Evolutionary conservation across 2,113 vertebrate species (phyloP), one percentile per base, ranked within the genome.

Genomic region (Morone chrysops): DNA sequence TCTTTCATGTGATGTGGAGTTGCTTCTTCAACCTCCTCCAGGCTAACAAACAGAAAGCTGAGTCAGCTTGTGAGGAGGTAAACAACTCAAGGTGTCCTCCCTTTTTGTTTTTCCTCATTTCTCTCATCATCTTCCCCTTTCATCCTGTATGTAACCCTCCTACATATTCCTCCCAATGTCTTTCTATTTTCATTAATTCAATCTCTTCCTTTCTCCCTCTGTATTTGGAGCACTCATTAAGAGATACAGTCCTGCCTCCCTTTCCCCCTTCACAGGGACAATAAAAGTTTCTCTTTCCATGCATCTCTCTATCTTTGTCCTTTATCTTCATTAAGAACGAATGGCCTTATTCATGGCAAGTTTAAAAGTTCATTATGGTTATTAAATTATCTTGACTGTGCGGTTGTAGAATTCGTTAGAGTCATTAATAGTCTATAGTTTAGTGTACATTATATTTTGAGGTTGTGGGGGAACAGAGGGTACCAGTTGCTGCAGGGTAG

Each of bases 41-140:
- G 70, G 66, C 51, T 25, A 43, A 66, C 12, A 59, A 57, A 47
- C 36, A 75, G 25, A 70, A 71, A 54, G 81, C 73, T 41, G 56
- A 74, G 69, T 70, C 57, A 61, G 57, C 45, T 43, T 45, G 38
- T 57, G 22, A 63, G 45, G 17, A 65, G n/a, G 61, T 31, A 68
- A 72, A 76, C 47, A 53, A 17, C 60, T 51, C 54, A 53, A 59
- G 22, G 48, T 77, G 12, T 22, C 65, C 41, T 60, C 25, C 73
- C 45, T 75, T 40, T 43, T 4, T 54, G 22, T 69, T 63, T 57
- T 65, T 45, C 22, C 20, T 77, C 36, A n/a, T 54, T 31, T 47
- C 71, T 54, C 25, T 25, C 25, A 25, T 25, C 40, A 10, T 6
- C 8, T 17, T 65, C 18, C 2, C 20, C 3, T 17, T 11, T 76